phyloP scores from a whole-genome alignment of 1,140 invertebrate genomes.

The Drosophila willistoni region DNA sequence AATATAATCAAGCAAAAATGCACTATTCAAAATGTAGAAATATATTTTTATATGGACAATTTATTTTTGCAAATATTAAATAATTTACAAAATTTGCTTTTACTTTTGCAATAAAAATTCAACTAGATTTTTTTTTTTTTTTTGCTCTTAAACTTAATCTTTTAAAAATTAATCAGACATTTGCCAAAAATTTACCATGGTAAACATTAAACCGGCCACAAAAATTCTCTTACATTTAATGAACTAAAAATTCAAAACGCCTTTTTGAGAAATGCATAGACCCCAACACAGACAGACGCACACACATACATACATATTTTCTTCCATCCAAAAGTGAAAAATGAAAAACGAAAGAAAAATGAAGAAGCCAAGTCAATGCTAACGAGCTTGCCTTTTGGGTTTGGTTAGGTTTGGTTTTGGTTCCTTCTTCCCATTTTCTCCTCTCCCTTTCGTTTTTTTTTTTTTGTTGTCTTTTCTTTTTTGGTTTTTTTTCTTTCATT shows the following conservation, averaged over 20 bases:
- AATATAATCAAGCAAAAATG: no score
- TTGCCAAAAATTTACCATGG: conserved; percentile 13
- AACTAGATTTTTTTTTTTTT: not conserved
- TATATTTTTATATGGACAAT: no score
- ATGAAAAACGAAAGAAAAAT: conserved; percentile 32
- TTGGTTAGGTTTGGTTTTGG: conserved; percentile 14
- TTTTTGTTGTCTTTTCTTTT: conserved; percentile 32
- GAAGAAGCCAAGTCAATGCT: conserved; percentile 56
- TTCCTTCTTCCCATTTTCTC: conserved; percentile 20
- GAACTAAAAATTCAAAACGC: conserved; percentile 50
- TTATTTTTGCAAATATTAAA: no score
- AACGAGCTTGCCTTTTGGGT: conserved; percentile 59
- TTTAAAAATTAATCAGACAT: not conserved
- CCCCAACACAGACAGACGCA: conserved; percentile 30
- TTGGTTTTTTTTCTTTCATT: not conserved
- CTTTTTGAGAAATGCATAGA: conserved; percentile 53
- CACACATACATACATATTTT: conserved; percentile 19
- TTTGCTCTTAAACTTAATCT: not conserved
- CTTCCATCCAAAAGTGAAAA: conserved; percentile 3
- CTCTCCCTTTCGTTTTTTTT: conserved; percentile 20
- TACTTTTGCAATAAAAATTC: not conserved
- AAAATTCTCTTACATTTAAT: conserved; percentile 44
- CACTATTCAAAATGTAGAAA: no score
- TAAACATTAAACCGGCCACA: conserved; percentile 5
- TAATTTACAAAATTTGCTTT: no score